Evolutionary conservation across 2,888 invertebrate species (phyloP), one percentile per base, ranked within the genome.

Genomic region (Ophion slaviceki): DNA sequence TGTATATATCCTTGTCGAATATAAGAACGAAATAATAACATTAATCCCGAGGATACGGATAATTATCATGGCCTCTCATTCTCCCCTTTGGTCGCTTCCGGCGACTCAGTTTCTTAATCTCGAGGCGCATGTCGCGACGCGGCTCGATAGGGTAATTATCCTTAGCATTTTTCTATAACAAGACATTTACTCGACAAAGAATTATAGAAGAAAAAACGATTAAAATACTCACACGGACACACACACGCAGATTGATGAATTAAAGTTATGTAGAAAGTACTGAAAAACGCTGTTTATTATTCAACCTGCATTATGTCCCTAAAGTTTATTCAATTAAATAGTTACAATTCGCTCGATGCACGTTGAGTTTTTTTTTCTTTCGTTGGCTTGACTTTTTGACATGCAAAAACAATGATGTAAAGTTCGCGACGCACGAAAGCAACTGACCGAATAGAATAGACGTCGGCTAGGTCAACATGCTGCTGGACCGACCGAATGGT

Each of bases 101-200:
- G 10, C 71, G 47, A 62, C 40, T 57, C 62, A 40, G 20, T 36
- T 64, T 79, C 61, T 59, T 32, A 71, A 62, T 64, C 53, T 71
- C 47, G 70, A 70, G 24, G 70, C 84, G 84, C 66, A 64, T 82
- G 70, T 79, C 57, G 62, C 74, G 64, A 59, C 59, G 80, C 40
- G 47, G 57, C 68, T 72, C 76, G 67, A 80, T 62, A 72, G 76
- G 61, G 53, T 70, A 79, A 62, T 77, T 17, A 53, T 53, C 76
- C 64, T 72, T 72, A 77, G 72, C 40, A 84, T 72, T 77, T 84
- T 84, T 78, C 80, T 68, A 70, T 70, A 76, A 76, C 45, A 64
- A 67, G 75, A 57, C 66, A 64, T 80, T 36, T 76, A 75, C 68
- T 80, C 84, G 80, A 80, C 71, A 59, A 24, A 28, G 36, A 40